Conservation (phyloP, 2,113 vertebrate genomes). For the Campylomormyrus tamandua region DNA sequence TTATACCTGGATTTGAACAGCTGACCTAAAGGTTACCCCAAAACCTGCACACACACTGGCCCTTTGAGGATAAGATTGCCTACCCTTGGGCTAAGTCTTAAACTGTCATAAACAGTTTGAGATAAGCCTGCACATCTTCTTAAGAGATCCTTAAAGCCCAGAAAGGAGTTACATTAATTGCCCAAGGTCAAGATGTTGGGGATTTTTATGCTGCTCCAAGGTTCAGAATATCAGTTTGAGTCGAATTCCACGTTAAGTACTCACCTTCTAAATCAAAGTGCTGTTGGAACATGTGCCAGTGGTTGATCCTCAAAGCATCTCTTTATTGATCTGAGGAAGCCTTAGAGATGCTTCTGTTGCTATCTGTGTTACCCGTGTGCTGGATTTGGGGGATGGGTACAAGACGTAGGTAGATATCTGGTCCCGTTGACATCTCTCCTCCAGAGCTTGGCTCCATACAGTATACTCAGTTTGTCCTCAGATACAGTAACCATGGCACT, state of each 20-base stretch:
- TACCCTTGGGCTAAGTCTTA: background rate
- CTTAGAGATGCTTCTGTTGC: background rate
- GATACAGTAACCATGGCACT: conserved; percentile 49
- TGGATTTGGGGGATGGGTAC: background rate
- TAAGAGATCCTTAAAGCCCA: background rate
- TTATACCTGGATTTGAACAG: background rate
- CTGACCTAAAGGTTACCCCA: background rate
- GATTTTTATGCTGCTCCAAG: background rate
- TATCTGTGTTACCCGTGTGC: background rate
- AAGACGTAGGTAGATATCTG: background rate
- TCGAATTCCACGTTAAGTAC: background rate
- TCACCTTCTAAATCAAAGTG: background rate
- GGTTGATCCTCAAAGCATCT: background rate
- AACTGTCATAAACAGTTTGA: background rate
- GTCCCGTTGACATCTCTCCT: background rate
- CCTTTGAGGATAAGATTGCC: background rate
- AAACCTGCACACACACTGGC: background rate
- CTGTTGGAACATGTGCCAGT: background rate
- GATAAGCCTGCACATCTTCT: background rate
- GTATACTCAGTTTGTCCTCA: conserved; percentile 11
- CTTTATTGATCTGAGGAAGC: background rate
- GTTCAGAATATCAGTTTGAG: background rate
- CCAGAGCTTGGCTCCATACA: background rate
- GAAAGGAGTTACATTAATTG: background rate
- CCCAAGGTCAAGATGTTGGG: background rate